Evolutionary conservation across 64 coral and sea anemone genomes (phyloP).

Genomic region (Astreopora myriophthalma): DNA sequence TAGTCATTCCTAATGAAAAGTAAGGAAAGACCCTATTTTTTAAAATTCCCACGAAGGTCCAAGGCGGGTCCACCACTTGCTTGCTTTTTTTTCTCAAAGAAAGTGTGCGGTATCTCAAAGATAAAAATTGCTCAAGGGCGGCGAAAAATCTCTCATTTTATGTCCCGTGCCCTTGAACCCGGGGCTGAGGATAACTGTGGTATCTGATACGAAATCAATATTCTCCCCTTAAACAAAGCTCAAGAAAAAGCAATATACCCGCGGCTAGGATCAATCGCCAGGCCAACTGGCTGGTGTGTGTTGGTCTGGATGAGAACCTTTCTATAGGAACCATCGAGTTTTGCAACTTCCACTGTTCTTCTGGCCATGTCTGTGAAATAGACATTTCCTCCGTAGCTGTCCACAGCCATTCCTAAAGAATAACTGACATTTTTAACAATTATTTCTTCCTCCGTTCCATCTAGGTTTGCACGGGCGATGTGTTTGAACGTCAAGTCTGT

Average conservation of each 20-base stretch:
- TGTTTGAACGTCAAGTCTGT: background rate
- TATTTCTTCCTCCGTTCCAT: constrained; percentile 13
- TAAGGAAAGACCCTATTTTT: too few species aligned
- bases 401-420: background rate
- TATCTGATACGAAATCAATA: too few species aligned
- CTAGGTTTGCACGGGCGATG: background rate
- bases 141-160: too few species aligned
- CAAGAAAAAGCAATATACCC: background rate
- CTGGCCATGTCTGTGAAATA: constrained; percentile 45
- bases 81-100: too few species aligned
- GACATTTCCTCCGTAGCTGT: constrained; percentile 12
- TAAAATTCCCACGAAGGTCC: too few species aligned
- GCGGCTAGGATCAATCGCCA: constrained; percentile 50
- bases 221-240: background rate
- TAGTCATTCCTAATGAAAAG: too few species aligned
- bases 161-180: too few species aligned
- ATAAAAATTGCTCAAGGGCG: too few species aligned
- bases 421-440: background rate
- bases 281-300: background rate
- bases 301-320: constrained; percentile 24
- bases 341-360: constrained; percentile 49
- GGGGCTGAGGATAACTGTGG: too few species aligned
- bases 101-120: too few species aligned
- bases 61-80: too few species aligned
- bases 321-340: constrained; percentile 43